These are phyloP conservation scores for Desoria tigrina DNA, from an alignment of 2,888 invertebrate species.

Conservation along the genomic window DNA sequence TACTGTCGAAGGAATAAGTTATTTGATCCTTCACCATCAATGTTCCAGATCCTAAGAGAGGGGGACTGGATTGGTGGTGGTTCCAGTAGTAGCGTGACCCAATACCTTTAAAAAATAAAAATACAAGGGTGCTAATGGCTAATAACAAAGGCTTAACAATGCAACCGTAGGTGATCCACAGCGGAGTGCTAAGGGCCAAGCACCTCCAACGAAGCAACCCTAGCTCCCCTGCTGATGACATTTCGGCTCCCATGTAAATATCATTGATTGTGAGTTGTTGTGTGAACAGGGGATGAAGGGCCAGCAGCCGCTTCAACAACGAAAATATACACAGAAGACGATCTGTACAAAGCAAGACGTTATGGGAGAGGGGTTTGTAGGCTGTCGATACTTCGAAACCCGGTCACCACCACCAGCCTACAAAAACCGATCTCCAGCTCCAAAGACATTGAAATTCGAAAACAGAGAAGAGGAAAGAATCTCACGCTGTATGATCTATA, in stretches of 20 bases:
- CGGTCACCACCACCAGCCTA: too few relatives aligned
- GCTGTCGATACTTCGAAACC: too few relatives aligned
- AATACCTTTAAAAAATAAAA: background rate
- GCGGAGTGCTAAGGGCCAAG: slow-evolving; percentile 30
- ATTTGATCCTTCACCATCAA: too few relatives aligned
- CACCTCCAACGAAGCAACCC: slow-evolving; percentile 43
- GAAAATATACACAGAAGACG: too few relatives aligned
- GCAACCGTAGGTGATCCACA: background rate
- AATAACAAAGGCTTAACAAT: slow-evolving; percentile 13
- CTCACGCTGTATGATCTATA: background rate
- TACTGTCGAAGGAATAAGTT: too few relatives aligned
- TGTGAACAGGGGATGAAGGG: slow-evolving; percentile 10
- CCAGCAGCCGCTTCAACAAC: too few relatives aligned
- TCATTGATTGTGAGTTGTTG: slow-evolving; percentile 26
- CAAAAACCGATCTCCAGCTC: background rate
- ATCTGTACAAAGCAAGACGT: too few relatives aligned
- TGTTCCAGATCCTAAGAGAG: background rate
- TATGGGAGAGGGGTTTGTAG: too few relatives aligned
- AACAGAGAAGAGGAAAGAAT: slow-evolving; percentile 9
- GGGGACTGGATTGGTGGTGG: background rate
- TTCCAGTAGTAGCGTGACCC: background rate
- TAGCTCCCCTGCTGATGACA: slow-evolving; percentile 36
- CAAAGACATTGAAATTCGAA: slow-evolving; percentile 1
- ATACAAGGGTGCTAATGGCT: slow-evolving; percentile 11
- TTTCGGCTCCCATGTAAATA: slow-evolving; percentile 42